Evolutionary conservation across 1,140 invertebrate species (phyloP), one percentile per base, ranked within the genome.

Genomic region (Pantala flavescens): DNA sequence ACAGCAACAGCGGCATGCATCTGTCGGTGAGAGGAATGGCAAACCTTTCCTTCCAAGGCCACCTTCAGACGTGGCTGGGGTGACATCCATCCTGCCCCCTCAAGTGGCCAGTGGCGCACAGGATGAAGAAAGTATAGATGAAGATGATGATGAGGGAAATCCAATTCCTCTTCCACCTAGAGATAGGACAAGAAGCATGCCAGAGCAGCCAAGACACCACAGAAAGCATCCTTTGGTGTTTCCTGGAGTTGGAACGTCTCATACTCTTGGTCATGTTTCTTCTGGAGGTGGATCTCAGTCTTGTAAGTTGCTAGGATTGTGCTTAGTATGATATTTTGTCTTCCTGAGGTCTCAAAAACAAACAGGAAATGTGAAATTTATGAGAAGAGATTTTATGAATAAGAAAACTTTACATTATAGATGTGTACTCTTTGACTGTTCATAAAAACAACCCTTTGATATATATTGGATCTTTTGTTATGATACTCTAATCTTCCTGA

Each of bases 221-320:
- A 84, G 94, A 70, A 95, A 94, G 81, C 91, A 96, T 86, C 94
- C 94, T 0, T 82, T 96, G n/a, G 89, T 95, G 55, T 91, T 94
- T 77, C 91, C 92, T 19, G 87, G 86, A 42, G 84, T 85, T 49
- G 88, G 86, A 0, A 79, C 89, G 0, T 87, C 88, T 42, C 82
- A 87, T 21, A 88, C 88, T 0, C 77, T 90, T 0, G 88, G 87
- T 73, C 89, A 89, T 76, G 85, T 88, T 63, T 63, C 49, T 7
- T 63, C 49, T 7, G 49, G 49, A 21, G 49, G 49, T 7, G 49
- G n/a, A 1, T 16, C n/a, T 16, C 16, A 63, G 49, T 19, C 14
- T 63, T 63, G 49, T 63, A 21, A 63, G 49, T 63, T 63, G 3
- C 28, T n/a, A n/a, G n/a, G n/a, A n/a, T n/a, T n/a, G n/a, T n/a